These are phyloP conservation scores for Lordiphosa collinella DNA, from an alignment of 1,140 invertebrate genomes.

Conservation along the genomic window DNA sequence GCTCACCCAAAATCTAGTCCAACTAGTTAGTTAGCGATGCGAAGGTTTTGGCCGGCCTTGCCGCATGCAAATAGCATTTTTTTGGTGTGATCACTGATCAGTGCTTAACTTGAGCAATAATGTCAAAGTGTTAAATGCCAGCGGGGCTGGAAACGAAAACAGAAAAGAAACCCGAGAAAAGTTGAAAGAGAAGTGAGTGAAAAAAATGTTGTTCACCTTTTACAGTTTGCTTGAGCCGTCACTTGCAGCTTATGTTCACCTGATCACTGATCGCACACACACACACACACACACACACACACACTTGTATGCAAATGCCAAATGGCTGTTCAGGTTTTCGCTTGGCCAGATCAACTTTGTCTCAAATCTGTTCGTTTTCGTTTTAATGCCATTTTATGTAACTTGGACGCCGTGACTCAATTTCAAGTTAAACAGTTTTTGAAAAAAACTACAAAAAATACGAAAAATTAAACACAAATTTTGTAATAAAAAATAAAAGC, in stretches of 20 bases:
- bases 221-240: constrained; percentile 35
- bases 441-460: no score
- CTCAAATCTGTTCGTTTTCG: constrained; percentile 23
- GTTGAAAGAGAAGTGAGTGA: constrained; percentile 10
- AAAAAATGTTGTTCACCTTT: constrained; percentile 76
- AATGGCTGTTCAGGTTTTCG: constrained; percentile 42
- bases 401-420: constrained; percentile 70
- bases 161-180: constrained; percentile 11
- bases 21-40: constrained; percentile 71
- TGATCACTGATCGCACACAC: constrained; percentile 30
- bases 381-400: constrained; percentile 76
- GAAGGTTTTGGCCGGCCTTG: constrained; percentile 39
- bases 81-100: constrained; percentile 33
- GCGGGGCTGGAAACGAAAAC: constrained; percentile 20
- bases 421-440: constrained; percentile 70
- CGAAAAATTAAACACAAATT: constrained; percentile 64
- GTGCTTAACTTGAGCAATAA: constrained; percentile 41
- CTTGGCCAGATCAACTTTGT: constrained; percentile 1
- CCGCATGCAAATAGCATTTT: not conserved
- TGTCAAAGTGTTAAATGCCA: constrained; percentile 71
- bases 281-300: constrained; percentile 12
- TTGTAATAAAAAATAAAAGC: constrained; percentile 58
- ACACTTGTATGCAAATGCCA: constrained; percentile 66
- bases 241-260: constrained; percentile 55
- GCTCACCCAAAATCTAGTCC: constrained; percentile 45